These are phyloP conservation scores for Crax fasciolata DNA, from an alignment of 2,797 vertebrate species.

Conservation along the genomic window DNA sequence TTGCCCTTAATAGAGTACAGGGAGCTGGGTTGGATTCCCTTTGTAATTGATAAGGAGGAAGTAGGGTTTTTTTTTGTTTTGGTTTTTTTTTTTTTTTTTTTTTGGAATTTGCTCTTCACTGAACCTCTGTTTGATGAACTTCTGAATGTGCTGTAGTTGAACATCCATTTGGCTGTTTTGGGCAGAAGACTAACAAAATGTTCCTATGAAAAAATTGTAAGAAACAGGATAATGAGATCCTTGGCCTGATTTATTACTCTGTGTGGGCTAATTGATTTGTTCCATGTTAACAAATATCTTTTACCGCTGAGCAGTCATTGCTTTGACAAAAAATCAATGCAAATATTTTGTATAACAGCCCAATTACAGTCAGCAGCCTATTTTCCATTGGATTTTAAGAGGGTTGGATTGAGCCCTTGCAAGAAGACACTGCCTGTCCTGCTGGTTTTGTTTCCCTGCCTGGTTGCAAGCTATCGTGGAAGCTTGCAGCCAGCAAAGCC, in stretches of 20 bases:
- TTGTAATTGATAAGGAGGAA: too few species aligned
- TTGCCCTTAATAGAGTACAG: too few species aligned
- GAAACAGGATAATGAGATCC: too few species aligned
- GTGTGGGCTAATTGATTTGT: neutral
- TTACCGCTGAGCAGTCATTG: neutral
- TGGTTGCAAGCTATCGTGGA: neutral
- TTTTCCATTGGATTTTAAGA: neutral
- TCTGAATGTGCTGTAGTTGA: too few species aligned
- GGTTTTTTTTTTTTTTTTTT: neutral
- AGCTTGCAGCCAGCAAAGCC: neutral
- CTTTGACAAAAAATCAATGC: slow-evolving; percentile 4
- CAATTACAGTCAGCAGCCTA: neutral
- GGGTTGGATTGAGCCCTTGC: neutral
- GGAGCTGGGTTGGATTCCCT: neutral
- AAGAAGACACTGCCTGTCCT: neutral
- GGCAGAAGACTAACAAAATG: neutral
- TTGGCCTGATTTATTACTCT: neutral
- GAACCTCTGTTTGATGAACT: neutral
- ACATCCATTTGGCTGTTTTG: neutral
- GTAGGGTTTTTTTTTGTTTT: neutral
- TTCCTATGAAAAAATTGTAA: neutral
- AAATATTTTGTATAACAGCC: neutral
- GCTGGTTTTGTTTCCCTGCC: neutral
- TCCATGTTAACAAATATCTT: neutral
- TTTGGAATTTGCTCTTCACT: neutral